Base-by-base conservation (phyloP, 1,140 invertebrate genomes). In the Tetraneura akinire region DNA sequence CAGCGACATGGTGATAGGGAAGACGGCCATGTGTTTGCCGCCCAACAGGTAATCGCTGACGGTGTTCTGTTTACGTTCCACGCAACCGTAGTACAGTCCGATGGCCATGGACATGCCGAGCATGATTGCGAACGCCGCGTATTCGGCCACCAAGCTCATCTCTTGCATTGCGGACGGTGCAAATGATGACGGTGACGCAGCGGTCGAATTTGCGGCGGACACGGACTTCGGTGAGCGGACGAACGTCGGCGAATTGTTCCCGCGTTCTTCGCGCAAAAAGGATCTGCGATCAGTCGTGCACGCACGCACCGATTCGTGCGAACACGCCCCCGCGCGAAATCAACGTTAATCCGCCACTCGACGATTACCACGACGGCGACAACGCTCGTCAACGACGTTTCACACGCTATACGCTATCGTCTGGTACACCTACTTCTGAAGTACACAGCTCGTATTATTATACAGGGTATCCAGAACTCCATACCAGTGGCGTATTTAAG, bases 1-100 rank as follows among this genome's bases (percentile, higher is more conserved):
- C 37, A 95, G 86, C 1, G 92, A 94, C 87, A 94, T 91, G n/a
- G 93, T 90, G 29, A 94, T 92, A 0, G 93, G 93, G 83, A 93
- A 92, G 13, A 92, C 89, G 76, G 89, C 89, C 87, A 94, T 89
- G 78, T 90, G 88, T 82, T 88, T 89, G 80, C 91, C 91, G 32
- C 92, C 93, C 51, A 93, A 88, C 80, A 94, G 86, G 85, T 93
- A 94, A 83, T 93, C 92, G 81, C 88, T 85, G 0, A 89, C 82
- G 8, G 86, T 88, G 82, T 89, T 89, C 71, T 88, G 87, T 57
- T 86, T 84, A 3, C 85, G 85, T 83, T 86, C 87, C 68, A 85
- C 85, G 81, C 88, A 92, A 10, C 91, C 92, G 86, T 91, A 93
- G 86, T 91, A 94, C 16, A 93, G 82, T 0, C 93, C 93, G 37